Conservation (phyloP, 2,113 vertebrate genomes). For the Scomber colias region DNA sequence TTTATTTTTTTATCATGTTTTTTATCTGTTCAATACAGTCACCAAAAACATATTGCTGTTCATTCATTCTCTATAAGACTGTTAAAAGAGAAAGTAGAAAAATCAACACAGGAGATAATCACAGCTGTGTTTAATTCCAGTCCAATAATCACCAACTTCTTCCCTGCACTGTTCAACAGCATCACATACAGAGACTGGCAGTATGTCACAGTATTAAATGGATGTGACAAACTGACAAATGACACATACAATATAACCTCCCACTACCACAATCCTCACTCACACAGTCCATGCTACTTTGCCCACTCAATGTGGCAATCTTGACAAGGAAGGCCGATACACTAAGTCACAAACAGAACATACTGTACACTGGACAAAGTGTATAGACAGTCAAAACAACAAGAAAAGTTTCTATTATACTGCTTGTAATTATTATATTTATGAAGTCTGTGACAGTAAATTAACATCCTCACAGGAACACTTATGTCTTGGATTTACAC, state of each 20-base stretch:
- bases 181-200: background rate
- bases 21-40: too few relatives aligned
- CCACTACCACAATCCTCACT: conserved; percentile 55
- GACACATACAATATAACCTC: conserved; percentile 42
- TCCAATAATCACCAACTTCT: background rate
- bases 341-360: conserved; percentile 24
- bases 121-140: too few relatives aligned
- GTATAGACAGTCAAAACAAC: conserved; percentile 4
- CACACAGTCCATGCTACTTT: conserved; percentile 51
- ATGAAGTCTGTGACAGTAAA: too few relatives aligned
- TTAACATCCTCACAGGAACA: too few relatives aligned
- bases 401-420: background rate
- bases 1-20: too few relatives aligned
- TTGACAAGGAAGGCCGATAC: conserved; percentile 49
- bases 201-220: conserved; percentile 15
- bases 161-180: conserved; percentile 2
- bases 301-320: conserved; percentile 49
- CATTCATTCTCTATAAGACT: too few relatives aligned
- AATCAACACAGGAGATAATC: too few relatives aligned
- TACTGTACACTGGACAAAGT: conserved; percentile 28
- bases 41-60: too few relatives aligned
- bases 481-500: too few relatives aligned
- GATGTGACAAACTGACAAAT: conserved; percentile 45
- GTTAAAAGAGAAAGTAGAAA: background rate
- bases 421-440: background rate